Percentiles rank a stretch among this genome's conserved stretches.
These are phyloP conservation scores for Epicampocera succincta DNA, from an alignment of 2,888 invertebrate genomes.

Conservation along the genomic window DNA sequence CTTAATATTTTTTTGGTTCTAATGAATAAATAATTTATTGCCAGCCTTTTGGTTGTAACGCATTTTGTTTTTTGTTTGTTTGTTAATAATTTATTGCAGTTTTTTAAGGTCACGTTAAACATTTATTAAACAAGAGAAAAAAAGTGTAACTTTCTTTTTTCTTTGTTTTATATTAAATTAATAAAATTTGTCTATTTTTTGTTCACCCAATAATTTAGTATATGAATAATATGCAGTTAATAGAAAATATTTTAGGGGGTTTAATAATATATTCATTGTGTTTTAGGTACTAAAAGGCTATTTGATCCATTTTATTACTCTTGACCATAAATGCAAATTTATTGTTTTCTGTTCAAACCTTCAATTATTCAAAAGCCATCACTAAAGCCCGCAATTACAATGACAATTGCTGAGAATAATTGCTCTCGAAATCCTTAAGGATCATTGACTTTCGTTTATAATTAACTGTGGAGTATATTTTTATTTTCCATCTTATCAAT, in stretches of 20 bases:
- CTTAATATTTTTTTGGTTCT: background rate
- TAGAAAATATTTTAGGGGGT: too few species aligned
- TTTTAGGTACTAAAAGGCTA: too few species aligned
- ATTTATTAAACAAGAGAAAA: too few species aligned
- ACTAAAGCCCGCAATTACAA: background rate
- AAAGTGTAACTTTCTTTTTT: too few species aligned
- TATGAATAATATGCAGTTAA: too few species aligned
- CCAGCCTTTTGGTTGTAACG: background rate
- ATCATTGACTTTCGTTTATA: slow-evolving; percentile 64
- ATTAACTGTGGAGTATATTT: slow-evolving; percentile 27
- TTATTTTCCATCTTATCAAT: slow-evolving; percentile 16
- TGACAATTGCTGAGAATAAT: slow-evolving; percentile 49
- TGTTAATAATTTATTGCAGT: too few species aligned
- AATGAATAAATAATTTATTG: slow-evolving; percentile 35
- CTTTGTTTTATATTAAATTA: too few species aligned
- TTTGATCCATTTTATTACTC: background rate
- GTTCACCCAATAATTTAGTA: too few species aligned
- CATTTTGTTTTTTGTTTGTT: slow-evolving; percentile 2
- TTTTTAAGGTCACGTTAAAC: too few species aligned
- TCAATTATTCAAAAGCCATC: background rate
- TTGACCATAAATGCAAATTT: slow-evolving; percentile 14
- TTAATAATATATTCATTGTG: too few species aligned
- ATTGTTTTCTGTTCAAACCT: background rate
- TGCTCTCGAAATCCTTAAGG: slow-evolving; percentile 55
- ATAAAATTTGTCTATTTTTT: too few species aligned